Evolutionary conservation across 2,888 invertebrate species (phyloP), one percentile per base, ranked within the genome.

Genomic region (Galerucella pusilla): DNA sequence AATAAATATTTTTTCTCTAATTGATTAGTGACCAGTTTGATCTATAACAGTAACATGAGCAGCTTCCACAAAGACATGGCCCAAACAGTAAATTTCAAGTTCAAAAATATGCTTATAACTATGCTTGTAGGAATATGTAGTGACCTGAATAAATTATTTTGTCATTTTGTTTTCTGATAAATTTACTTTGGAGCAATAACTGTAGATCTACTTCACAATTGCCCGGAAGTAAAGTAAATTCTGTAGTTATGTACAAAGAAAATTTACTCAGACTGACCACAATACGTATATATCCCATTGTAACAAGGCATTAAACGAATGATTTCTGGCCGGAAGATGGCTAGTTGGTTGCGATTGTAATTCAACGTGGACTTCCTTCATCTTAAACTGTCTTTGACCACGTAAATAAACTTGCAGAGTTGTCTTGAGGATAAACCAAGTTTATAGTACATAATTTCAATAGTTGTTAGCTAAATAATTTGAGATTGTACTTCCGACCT

Each of bases 261-360:
- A 57, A 57, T 57, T 57, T 11, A 20, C 54, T 54, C n/a, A 16
- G n/a, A 6, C n/a, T 6, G 54, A 54, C 20, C 57, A 35, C 61
- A 61, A 61, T 35, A 61, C 14, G 61, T 35, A 61, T 7, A 42
- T 35, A 46, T 61, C n/a, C 54, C 61, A 54, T 46, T 54, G 14
- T 54, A 59, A n/a, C 45, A 73, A 64, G 25, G 68, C 45, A 68
- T 67, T 72, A 45, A 10, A 67, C 61, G 54, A 73, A 68, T 68
- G 52, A 68, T 68, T 63, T 81, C 80, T 83, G 84, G 84, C 85
- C 85, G 85, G 85, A 85, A 84, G 82, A 80, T 81, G 81, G 81
- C 80, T 82, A 81, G 81, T 82, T 82, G 20, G 64, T 20, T 65
- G 9, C 64, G 11, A 42, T 49, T 83, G 83, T 83, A 84, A 82